A percentile compares a stretch with the other conserved stretches of the same genome.
Conservation (phyloP, 92 coral and sea anemone species). For the Epizoanthus scotinus region DNA sequence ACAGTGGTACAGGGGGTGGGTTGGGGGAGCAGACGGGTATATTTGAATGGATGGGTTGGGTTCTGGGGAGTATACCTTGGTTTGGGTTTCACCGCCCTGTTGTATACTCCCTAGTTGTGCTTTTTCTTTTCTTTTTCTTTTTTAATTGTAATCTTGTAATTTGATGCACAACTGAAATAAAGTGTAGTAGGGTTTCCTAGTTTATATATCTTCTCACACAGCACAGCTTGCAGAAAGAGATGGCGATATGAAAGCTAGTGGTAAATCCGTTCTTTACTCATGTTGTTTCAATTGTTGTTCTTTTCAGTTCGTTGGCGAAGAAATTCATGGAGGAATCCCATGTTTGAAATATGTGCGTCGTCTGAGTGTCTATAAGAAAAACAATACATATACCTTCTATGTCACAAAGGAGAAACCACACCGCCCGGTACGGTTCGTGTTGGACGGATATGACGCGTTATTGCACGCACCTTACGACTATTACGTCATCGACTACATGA, state of each 20-base stretch:
- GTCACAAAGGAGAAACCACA: conserved; percentile 79
- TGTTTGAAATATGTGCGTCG: conserved; percentile 64
- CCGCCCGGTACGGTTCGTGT: conserved; percentile 81
- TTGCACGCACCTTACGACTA: conserved; percentile 88
- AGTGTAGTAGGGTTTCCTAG: too few relatives aligned
- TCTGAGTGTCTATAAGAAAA: conserved; percentile 60
- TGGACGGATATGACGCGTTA: conserved; percentile 90
- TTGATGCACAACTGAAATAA: too few relatives aligned
- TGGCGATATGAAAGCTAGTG: not conserved
- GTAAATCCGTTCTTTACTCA: not conserved
- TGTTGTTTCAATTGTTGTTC: not conserved
- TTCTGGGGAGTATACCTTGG: too few relatives aligned
- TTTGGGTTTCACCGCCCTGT: too few relatives aligned
- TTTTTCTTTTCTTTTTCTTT: too few relatives aligned
- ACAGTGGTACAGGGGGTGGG: too few relatives aligned
- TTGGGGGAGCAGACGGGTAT: too few relatives aligned
- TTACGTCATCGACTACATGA: conserved; percentile 81
- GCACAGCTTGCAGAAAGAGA: not conserved
- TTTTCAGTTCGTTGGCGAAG: conserved; percentile 72
- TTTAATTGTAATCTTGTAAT: too few relatives aligned
- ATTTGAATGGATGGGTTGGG: too few relatives aligned
- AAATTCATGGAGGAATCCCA: conserved; percentile 81
- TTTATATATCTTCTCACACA: not conserved
- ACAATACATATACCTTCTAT: conserved; percentile 80
- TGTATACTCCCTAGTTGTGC: too few relatives aligned